Evolutionary conservation across 2,888 invertebrate genomes (phyloP).

Genomic region (Merodon equestris): DNA sequence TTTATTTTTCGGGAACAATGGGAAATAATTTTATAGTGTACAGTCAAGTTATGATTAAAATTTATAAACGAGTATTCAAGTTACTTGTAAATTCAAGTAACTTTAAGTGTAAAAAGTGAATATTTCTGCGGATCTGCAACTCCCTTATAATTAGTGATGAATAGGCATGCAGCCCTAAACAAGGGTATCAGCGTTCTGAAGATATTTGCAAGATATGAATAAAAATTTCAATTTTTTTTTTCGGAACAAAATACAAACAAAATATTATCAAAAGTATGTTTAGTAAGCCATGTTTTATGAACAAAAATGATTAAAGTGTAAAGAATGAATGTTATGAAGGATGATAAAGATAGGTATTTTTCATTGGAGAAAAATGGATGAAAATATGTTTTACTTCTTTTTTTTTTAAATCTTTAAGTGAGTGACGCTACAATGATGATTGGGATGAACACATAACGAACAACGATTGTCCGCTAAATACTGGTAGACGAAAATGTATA

Average conservation of each 20-base stretch:
- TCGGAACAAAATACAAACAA: too few species aligned
- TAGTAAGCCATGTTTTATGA: slow-evolving; percentile 54
- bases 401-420: background rate
- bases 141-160: background rate
- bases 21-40: too few species aligned
- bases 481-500: slow-evolving; percentile 80
- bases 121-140: slow-evolving; percentile 22
- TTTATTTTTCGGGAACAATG: too few species aligned
- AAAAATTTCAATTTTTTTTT: slow-evolving; percentile 51
- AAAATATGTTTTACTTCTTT: slow-evolving; percentile 37
- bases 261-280: slow-evolving; percentile 35
- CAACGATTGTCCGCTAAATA: slow-evolving; percentile 79
- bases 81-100: slow-evolving; percentile 15
- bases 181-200: slow-evolving; percentile 16
- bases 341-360: slow-evolving; percentile 48
- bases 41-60: slow-evolving; percentile 30
- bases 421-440: slow-evolving; percentile 48
- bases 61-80: slow-evolving; percentile 43
- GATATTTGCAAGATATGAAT: slow-evolving; percentile 54
- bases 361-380: slow-evolving; percentile 47
- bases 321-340: slow-evolving; percentile 49
- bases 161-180: slow-evolving; percentile 39
- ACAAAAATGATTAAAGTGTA: slow-evolving; percentile 16
- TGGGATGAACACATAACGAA: slow-evolving; percentile 70
- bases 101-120: slow-evolving; percentile 38